A percentile compares a stretch with the other conserved stretches of the same genome.
Evolutionary conservation across 2,797 vertebrate species (phyloP).

Genomic region (Syndactyla subalaris): DNA sequence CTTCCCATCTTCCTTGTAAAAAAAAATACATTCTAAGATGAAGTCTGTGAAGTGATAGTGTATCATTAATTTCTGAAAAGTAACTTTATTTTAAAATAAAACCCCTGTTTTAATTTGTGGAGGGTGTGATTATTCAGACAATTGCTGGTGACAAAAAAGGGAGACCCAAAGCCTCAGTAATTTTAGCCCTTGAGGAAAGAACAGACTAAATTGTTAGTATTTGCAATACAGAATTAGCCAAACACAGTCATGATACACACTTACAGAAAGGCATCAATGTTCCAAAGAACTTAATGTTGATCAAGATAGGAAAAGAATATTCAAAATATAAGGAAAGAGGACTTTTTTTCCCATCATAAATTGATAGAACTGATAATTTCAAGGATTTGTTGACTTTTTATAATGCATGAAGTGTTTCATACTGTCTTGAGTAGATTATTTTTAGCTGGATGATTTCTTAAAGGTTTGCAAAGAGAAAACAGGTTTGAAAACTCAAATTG

Average conservation of each 20-base stretch:
- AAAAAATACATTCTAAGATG: background rate
- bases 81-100: background rate
- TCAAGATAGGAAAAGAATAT: background rate
- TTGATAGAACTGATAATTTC: background rate
- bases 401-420: background rate
- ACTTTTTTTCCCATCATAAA: background rate
- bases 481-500: background rate
- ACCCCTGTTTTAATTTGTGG: background rate
- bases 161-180: background rate
- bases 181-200: background rate
- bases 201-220: background rate
- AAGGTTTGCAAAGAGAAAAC: background rate
- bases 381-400: background rate
- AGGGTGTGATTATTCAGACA: background rate
- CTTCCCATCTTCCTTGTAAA: background rate
- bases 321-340: background rate
- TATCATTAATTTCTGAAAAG: background rate
- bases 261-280: background rate
- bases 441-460: background rate
- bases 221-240: background rate
- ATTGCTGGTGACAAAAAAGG: background rate
- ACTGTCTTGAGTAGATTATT: background rate
- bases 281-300: background rate
- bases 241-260: background rate
- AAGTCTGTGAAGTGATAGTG: background rate